Base-by-base conservation (phyloP, 2,797 vertebrate species). In the Poecilia wingei region DNA sequence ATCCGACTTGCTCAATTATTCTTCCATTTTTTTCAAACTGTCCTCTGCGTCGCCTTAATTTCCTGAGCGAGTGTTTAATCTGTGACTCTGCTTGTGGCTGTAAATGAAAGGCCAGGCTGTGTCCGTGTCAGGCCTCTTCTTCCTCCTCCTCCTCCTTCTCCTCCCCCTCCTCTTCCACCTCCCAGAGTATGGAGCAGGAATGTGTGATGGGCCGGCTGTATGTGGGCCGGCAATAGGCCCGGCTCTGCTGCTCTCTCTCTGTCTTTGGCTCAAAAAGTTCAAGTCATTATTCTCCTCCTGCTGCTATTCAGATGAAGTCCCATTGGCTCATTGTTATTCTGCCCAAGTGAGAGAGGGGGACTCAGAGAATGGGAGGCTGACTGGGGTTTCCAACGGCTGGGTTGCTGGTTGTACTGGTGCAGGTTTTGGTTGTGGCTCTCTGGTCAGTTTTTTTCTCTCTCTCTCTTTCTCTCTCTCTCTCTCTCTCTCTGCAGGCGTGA, bases 301-400 rank as follows among this genome's bases (percentile, higher is more conserved):
- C 91, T 91, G 88, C 94, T 87, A 95, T 96, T 96, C 94, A 95
- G 84, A 39, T 69, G 74, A 85, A 90, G 87, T 95, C 93, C 95
- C 82, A 89, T 94, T 92, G 92, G 92, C 95, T 96, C 96, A 96
- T 96, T 96, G 94, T 96, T 95, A 96, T 96, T 96, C 95, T 92
- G 93, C 39, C 94, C 91, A 87, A 95, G 95, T 92, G 94, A 89
- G 90, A 83, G 89, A 84, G 90, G 89, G 92, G 74, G 85, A 83
- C 86, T 79, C 81, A 75, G 91, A 79, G 82, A 86, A 41, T 41
- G 81, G 84, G 89, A 88, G 86, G 87, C 85, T 82, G 85, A 80
- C 80, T 79, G 90, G 51, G 87, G 82, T 49, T 78, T 89, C 77
- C 84, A 88, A 82, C 82, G 55, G 83, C 85, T 74, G 85, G 86